Evolutionary conservation across 1,140 invertebrate genomes (phyloP), one percentile per base, ranked within the genome.

Genomic region (Chrysopa pallens): DNA sequence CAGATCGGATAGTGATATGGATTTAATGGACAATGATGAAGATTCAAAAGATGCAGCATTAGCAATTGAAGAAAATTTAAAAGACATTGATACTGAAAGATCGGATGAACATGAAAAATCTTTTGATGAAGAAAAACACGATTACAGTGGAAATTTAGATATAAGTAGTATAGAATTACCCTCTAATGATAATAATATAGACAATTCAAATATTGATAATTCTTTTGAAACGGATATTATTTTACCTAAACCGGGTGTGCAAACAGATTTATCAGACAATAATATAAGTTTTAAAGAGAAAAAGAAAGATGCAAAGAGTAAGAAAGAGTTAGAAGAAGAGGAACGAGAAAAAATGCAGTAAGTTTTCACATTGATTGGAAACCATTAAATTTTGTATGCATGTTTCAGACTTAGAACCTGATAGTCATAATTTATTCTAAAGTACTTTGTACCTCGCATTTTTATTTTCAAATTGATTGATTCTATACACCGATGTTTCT

Each of bases 331-430:
- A 3, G 85, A 91, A 60, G 84, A 90, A 59, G 86, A 90, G 54
- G 86, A 90, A 60, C 64, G 87, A 48, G 86, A 91, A 59, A 85
- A 84, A 56, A 91, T 91, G 86, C 85, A 89, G 84, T 87, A 63
- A 67, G 74, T 23, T 23, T 23, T 23, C 17, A 23, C 5, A 23
- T 23, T 23, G 17, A 23, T 23, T 23, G 17, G 17, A 23, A 23
- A 3, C 17, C 17, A 5, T n/a, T n/a, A n/a, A n/a, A n/a, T n/a
- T n/a, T n/a, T n/a, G n/a, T n/a, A n/a, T n/a, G n/a, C n/a, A n/a
- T n/a, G n/a, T n/a, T n/a, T n/a, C n/a, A n/a, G n/a, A n/a, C n/a
- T n/a, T n/a, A n/a, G n/a, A n/a, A n/a, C n/a, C n/a, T n/a, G n/a
- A n/a, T n/a, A n/a, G n/a, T n/a, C n/a, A n/a, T n/a, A n/a, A n/a